Evolutionary conservation across 2,888 invertebrate genomes (phyloP).

Genomic region (Noctua pronuba): DNA sequence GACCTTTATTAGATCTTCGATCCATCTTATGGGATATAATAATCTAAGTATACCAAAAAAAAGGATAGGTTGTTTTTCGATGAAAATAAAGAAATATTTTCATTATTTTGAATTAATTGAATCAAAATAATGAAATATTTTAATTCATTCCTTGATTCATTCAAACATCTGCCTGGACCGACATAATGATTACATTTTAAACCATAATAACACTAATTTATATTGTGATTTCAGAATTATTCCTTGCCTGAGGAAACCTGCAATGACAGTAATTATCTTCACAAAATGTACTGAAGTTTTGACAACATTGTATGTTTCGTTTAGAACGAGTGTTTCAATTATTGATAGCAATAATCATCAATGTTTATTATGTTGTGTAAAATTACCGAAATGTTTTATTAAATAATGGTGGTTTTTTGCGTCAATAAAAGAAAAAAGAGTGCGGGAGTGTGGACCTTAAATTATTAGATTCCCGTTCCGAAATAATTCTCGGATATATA

Average conservation of each 20-base stretch:
- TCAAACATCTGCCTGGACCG: background rate
- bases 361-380: slow-evolving; percentile 69
- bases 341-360: slow-evolving; percentile 41
- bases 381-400: slow-evolving; percentile 76
- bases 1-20: too few species aligned
- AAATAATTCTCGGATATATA: background rate
- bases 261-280: slow-evolving; percentile 29
- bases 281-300: slow-evolving; percentile 16
- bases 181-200: slow-evolving; percentile 22
- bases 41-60: too few species aligned
- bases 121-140: too few species aligned
- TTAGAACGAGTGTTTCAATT: slow-evolving; percentile 26
- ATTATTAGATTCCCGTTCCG: background rate
- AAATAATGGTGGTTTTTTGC: slow-evolving; percentile 55
- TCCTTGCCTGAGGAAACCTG: background rate
- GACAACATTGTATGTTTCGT: slow-evolving; percentile 54
- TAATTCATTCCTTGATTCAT: too few species aligned
- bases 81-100: too few species aligned
- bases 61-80: too few species aligned
- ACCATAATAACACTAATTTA: slow-evolving; percentile 24
- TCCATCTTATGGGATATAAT: too few species aligned
- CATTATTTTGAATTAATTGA: too few species aligned
- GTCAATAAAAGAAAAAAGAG: background rate
- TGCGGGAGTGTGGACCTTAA: background rate
- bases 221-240: slow-evolving; percentile 19